A percentile compares a stretch with the other conserved stretches of the same genome.
Evolutionary conservation across 1,140 invertebrate genomes (phyloP).

Genomic region (Zaprionus nigranus): DNA sequence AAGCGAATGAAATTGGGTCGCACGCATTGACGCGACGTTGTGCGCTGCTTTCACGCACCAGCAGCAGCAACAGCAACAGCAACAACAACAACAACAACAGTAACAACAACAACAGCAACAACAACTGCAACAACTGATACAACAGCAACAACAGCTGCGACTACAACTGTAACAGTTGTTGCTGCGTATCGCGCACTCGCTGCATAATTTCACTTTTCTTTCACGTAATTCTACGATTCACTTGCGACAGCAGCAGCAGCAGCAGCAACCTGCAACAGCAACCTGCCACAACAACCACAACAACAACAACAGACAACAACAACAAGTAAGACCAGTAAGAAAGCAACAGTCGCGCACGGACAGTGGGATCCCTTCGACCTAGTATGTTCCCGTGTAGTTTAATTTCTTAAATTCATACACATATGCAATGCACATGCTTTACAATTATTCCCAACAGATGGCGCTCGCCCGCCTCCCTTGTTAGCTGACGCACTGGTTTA

Average conservation of each 20-base stretch:
- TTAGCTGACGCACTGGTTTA: too few relatives aligned
- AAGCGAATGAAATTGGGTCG: conserved; percentile 71
- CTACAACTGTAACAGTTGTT: conserved; percentile 42
- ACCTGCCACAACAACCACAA: neutral
- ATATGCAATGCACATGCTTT: too few relatives aligned
- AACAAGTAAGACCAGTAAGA: conserved; percentile 26
- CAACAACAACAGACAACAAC: conserved; percentile 21
- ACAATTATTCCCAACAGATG: too few relatives aligned
- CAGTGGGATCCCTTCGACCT: too few relatives aligned
- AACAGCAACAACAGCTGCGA: conserved; percentile 14
- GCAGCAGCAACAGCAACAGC: conserved; percentile 38
- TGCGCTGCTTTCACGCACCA: conserved; percentile 70
- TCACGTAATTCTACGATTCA: conserved; percentile 82
- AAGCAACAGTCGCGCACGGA: too few relatives aligned
- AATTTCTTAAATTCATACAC: too few relatives aligned
- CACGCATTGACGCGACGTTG: conserved; percentile 67
- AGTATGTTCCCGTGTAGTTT: too few relatives aligned
- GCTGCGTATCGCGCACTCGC: conserved; percentile 56
- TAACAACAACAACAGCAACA: conserved; percentile 22
- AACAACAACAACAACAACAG: conserved; percentile 31
- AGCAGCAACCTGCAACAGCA: conserved; percentile 25
- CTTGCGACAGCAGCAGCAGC: conserved; percentile 48
- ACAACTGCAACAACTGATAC: conserved; percentile 26
- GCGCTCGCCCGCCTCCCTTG: too few relatives aligned
- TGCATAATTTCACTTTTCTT: conserved; percentile 79